Evolutionary conservation across 1,140 invertebrate genomes (phyloP).

Genomic region (Eciton burchellii): DNA sequence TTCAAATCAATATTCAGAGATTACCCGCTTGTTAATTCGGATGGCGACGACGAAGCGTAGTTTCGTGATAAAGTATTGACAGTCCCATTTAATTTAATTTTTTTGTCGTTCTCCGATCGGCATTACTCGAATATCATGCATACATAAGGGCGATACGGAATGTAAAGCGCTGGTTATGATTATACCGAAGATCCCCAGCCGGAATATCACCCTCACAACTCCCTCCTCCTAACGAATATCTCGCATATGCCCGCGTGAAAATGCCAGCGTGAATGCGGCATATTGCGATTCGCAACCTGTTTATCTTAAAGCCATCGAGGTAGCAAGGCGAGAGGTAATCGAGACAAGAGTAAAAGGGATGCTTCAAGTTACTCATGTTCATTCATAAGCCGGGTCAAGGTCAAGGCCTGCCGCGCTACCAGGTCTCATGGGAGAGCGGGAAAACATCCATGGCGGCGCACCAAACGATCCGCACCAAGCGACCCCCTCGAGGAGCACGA

Average conservation of each 20-base stretch:
- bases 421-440: background rate
- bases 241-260: background rate
- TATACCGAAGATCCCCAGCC: background rate
- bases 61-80: background rate
- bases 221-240: background rate
- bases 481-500: background rate
- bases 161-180: too few species aligned
- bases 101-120: too few species aligned
- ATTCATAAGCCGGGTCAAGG: conserved; percentile 54
- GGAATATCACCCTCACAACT: background rate
- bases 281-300: conserved; percentile 17
- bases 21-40: background rate
- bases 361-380: conserved; percentile 49
- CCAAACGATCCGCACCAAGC: conserved; percentile 3
- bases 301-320: conserved; percentile 29
- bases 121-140: too few species aligned
- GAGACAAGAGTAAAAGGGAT: conserved; percentile 47
- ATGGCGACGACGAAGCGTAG: background rate
- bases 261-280: conserved; percentile 12
- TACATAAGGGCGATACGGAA: too few species aligned
- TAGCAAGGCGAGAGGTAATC: conserved; percentile 44
- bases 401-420: conserved; percentile 12
- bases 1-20: too few species aligned
- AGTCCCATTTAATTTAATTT: too few species aligned
- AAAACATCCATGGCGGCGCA: background rate